A percentile compares a stretch with the other conserved stretches of the same genome.
These are phyloP conservation scores for Zingel zingel DNA, from an alignment of 2,113 vertebrate genomes.

Conservation along the genomic window DNA sequence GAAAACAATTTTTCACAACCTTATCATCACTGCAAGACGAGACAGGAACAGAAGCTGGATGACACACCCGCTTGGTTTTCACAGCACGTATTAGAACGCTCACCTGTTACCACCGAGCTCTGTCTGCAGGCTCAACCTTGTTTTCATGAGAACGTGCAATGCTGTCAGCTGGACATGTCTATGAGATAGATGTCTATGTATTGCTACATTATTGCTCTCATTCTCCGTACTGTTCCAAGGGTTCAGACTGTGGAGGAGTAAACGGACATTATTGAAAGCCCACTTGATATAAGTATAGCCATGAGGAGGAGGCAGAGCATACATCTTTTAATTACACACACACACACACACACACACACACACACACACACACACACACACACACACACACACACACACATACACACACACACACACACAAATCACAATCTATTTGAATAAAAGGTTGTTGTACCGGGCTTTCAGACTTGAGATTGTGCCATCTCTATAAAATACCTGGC, in stretches of 20 bases:
- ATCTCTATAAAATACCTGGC: neutral
- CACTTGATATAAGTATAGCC: neutral
- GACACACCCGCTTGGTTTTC: too few species aligned
- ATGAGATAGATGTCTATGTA: too few species aligned
- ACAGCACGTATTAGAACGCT: too few species aligned
- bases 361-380: neutral
- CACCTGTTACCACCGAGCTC: too few species aligned
- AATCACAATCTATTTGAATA: neutral
- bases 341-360: too few species aligned
- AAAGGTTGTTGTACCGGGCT: neutral
- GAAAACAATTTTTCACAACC: too few species aligned
- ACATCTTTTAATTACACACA: constrained; percentile 7
- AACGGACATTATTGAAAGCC: neutral
- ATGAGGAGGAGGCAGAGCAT: neutral
- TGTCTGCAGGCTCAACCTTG: too few species aligned
- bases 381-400: too few species aligned
- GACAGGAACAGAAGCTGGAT: too few species aligned
- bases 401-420: neutral
- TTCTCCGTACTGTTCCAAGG: neutral
- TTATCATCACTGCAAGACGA: too few species aligned
- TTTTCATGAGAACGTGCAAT: too few species aligned
- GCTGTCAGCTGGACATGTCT: too few species aligned
- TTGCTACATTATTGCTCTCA: neutral
- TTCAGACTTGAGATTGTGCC: constrained; percentile 5
- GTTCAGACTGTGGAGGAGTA: neutral